Evolutionary conservation across 2,888 invertebrate species (phyloP), one percentile per base, ranked within the genome.

Genomic region (Asteroscopus sphinx): DNA sequence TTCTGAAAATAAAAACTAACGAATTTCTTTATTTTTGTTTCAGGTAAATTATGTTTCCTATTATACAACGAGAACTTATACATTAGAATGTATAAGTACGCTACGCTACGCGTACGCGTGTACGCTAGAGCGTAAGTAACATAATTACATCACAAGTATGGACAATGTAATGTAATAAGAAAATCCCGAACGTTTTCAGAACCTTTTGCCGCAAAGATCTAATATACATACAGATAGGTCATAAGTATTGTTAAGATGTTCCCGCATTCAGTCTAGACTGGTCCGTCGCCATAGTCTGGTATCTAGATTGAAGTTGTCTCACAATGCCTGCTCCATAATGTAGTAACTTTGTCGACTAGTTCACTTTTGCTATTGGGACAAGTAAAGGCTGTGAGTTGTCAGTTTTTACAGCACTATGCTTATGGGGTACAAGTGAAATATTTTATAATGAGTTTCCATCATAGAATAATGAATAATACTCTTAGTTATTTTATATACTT

Each of bases 211-310:
- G 49, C 52, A 63, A 41, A 46, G 5, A 33, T 17, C 9, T 44
- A 12, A 51, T 49, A 47, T 44, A 40, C 48, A 36, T 62, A 56
- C 33, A 68, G 55, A 68, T 56, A 47, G 53, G 64, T 17, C 60
- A 47, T 58, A 57, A 33, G 28, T 57, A 40, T 49, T 55, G 53
- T 57, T 11, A 33, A 62, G 63, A 36, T 32, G 16, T 12, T 12
- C 25, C 32, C 36, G 40, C 49, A 55, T 64, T 54, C 47, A 53
- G 73, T 73, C 78, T 77, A 77, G 79, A 73, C 80, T 42, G 35
- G 65, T 58, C 46, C 45, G 69, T 67, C 73, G 68, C 54, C 59
- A 33, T 49, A 44, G 51, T 61, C 56, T 67, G 61, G 63, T 67
- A 68, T 67, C 67, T 68, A 72, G 63, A 71, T 62, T 49, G 52